These are phyloP conservation scores for Nycticebus coucang DNA, from an alignment of 2,113 vertebrate species.

Conservation along the genomic window DNA sequence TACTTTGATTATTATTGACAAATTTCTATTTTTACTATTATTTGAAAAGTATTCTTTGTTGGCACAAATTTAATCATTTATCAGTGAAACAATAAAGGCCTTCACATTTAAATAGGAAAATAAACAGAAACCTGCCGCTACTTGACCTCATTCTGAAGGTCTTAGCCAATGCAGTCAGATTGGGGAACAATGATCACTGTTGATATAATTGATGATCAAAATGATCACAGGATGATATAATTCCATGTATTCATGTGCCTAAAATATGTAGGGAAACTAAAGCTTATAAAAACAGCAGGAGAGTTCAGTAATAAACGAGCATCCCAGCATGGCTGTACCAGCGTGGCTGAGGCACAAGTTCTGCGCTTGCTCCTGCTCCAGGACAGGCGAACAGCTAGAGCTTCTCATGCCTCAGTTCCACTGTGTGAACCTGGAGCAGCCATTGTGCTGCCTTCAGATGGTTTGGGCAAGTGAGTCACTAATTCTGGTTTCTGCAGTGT, in stretches of 20 bases:
- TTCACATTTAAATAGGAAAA: conserved; percentile 4
- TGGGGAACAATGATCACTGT: background rate
- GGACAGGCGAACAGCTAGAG: background rate
- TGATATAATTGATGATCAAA: too few relatives aligned
- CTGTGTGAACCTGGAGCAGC: too few relatives aligned
- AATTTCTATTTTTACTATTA: background rate
- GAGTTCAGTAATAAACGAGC: background rate
- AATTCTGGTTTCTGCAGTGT: background rate
- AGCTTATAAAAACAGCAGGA: background rate
- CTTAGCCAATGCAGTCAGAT: background rate
- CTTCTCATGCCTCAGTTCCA: too few relatives aligned
- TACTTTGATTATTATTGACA: background rate
- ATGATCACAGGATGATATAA: background rate
- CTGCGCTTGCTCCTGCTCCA: accelerated
- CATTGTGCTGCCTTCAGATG: background rate
- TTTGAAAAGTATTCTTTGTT: background rate
- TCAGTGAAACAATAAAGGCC: background rate
- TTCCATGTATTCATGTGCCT: background rate
- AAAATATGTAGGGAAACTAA: too few relatives aligned
- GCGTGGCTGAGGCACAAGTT: accelerated
- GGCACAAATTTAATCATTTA: background rate
- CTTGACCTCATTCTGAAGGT: background rate
- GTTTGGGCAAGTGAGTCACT: background rate
- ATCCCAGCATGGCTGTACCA: too few relatives aligned
- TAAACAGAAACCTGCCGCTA: background rate